phyloP scores from a whole-genome alignment of 2,888 invertebrate genomes.

The Drosophila subquinaria region DNA sequence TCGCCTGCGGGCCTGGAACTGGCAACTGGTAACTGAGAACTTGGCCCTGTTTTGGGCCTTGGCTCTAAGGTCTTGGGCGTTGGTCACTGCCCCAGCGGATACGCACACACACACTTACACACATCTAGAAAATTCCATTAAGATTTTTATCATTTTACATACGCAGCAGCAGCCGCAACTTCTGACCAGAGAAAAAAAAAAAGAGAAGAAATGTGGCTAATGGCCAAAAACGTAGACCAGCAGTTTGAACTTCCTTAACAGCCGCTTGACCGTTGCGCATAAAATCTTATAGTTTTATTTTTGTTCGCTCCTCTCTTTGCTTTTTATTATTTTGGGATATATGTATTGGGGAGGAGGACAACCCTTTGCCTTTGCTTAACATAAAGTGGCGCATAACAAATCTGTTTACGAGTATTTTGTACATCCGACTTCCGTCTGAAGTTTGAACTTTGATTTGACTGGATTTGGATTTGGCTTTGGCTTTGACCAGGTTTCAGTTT shows the following conservation, averaged over 20 bases:
- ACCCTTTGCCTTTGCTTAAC: conserved; percentile 64
- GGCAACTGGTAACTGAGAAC: not conserved
- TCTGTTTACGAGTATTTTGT: conserved; percentile 69
- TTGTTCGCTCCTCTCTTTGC: conserved; percentile 39
- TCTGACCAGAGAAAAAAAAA: conserved; percentile 4
- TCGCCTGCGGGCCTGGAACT: conserved; percentile 40
- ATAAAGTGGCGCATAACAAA: conserved; percentile 82
- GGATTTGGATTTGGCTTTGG: conserved; percentile 4
- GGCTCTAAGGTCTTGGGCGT: conserved; percentile 11
- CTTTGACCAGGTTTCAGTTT: conserved; percentile 17
- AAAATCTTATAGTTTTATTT: conserved; percentile 79
- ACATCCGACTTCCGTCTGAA: conserved; percentile 64
- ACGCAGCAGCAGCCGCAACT: conserved; percentile 48
- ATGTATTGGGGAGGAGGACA: not conserved
- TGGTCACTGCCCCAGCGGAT: conserved; percentile 39
- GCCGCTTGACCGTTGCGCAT: conserved; percentile 65
- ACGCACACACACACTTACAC: not conserved
- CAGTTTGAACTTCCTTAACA: conserved; percentile 71
- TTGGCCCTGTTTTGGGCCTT: not conserved
- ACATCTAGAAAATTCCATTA: conserved; percentile 74
- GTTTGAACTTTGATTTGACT: conserved; percentile 68
- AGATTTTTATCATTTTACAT: conserved; percentile 77
- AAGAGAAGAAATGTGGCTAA: conserved; percentile 42
- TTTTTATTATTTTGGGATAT: conserved; percentile 17
- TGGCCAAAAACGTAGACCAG: conserved; percentile 57